Conservation (phyloP, 1,140 invertebrate genomes). For the Xylocopa sonorina region DNA sequence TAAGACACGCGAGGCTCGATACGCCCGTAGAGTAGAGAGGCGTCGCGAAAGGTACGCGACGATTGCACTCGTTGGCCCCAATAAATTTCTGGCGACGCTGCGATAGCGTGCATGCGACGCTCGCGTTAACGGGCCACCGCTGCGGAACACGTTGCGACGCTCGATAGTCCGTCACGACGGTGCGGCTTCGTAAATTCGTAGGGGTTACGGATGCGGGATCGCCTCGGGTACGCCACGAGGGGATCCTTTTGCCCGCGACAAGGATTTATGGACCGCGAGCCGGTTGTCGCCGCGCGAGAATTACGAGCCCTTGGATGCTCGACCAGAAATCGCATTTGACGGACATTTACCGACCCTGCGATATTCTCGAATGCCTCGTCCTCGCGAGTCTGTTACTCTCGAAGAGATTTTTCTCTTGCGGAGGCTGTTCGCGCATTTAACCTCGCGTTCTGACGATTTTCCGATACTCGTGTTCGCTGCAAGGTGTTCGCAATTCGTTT, state of each 20-base stretch:
- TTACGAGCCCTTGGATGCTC: conserved; percentile 31
- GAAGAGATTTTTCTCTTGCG: no score
- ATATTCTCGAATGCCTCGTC: not conserved
- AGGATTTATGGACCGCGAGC: conserved; percentile 45
- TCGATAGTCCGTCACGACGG: conserved; percentile 28
- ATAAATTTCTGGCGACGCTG: conserved; percentile 39
- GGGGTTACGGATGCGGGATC: conserved; percentile 22
- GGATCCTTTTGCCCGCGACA: conserved; percentile 37
- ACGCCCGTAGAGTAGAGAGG: not conserved
- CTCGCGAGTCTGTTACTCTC: not conserved
- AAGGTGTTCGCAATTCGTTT: no score
- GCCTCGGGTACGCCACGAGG: not conserved
- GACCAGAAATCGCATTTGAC: conserved; percentile 8
- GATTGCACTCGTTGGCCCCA: conserved; percentile 32
- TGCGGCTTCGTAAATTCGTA: conserved; percentile 28
- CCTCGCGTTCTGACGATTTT: no score
- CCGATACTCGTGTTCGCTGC: no score
- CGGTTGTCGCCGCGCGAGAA: conserved; percentile 11
- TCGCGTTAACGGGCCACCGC: conserved; percentile 33
- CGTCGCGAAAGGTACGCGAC: not conserved
- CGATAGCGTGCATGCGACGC: conserved; percentile 44
- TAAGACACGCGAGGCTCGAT: not conserved
- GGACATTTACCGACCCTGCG: not conserved
- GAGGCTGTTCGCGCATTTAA: not conserved
- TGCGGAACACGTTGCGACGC: conserved; percentile 52